Base-by-base conservation (phyloP, 2,113 vertebrate species). In the Psilopsiagon aymara region DNA sequence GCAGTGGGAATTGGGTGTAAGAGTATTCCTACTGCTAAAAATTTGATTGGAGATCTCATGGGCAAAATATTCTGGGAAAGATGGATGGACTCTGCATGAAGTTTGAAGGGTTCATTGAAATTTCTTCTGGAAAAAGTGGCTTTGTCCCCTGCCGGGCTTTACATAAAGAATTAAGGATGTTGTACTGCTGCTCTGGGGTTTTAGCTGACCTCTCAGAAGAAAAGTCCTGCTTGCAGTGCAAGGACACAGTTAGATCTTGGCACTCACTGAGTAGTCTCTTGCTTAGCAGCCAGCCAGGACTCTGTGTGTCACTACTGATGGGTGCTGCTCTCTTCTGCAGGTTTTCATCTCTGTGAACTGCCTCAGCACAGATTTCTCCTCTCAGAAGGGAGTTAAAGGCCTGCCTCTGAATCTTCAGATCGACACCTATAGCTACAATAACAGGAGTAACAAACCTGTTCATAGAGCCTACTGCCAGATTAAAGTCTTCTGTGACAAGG, bases 321-420 rank as follows among this genome's bases (percentile, higher is more conserved):
- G 49, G 7, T 17, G 37, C 64, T 76, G 64, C 52, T 90, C 44
- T 92, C 55, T 84, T 83, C 81, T 73, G 18, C 97, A 99, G 99
- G 99, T 99, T 93, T 99, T 99, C 97, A 98, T 99, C 97, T 99
- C 99, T 0, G 99, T 99, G 94, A 99, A 99, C 98, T 99, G 99
- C 91, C 98, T 99, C 86, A 99, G 99, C 98, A 99, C 99, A 1
- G 99, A 99, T 88, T 99, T 99, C 97, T 99, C 99, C 47, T 99
- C 99, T 52, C 99, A 99, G 98, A 99, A 99, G 66, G 99, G 99
- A 6, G 99, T 99, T 86, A 99, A 99, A 95, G 99, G 99, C 20
- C 97, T 99, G 17, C 99, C 99, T 1, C 97, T 99, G 46, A 99
- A 99, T 96, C 98, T 99, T 81, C 99, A 99, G 92, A 99, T 99